These are phyloP conservation scores for Sinohyriopsis cumingii DNA, from an alignment of 2,888 invertebrate species.

Conservation along the genomic window DNA sequence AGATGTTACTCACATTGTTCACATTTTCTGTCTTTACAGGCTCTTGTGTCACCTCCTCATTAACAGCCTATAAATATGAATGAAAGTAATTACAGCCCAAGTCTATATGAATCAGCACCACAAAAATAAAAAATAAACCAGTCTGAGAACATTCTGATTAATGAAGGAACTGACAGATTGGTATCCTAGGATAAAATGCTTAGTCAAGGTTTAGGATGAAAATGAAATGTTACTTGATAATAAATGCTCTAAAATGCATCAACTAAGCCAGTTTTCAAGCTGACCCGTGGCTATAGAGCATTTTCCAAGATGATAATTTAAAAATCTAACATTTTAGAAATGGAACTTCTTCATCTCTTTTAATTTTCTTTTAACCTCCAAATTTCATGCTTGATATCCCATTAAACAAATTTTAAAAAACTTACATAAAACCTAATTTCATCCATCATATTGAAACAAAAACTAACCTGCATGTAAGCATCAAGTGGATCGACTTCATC, in stretches of 20 bases:
- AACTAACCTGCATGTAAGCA: conserved; percentile 90
- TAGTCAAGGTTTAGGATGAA: conserved; percentile 9
- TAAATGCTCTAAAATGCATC: no score
- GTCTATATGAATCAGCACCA: not conserved
- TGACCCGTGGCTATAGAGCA: no score
- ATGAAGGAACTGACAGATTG: no score
- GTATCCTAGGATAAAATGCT: no score
- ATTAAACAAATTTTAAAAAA: not conserved
- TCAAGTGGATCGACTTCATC: conserved; percentile 87
- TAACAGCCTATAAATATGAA: conserved; percentile 48
- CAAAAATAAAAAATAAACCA: not conserved
- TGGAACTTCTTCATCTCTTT: conserved; percentile 7
- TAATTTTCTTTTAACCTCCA: conserved; percentile 10
- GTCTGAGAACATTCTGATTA: no score
- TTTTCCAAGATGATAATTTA: not conserved
- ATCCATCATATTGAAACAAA: not conserved
- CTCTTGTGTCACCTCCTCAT: conserved; percentile 56
- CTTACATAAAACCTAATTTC: no score
- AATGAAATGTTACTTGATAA: not conserved
- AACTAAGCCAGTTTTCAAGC: not conserved
- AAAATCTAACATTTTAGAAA: not conserved
- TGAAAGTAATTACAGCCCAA: not conserved
- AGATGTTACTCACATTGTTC: conserved; percentile 31
- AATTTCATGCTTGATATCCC: conserved; percentile 12
- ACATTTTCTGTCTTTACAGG: conserved; percentile 14